Evolutionary conservation across 2,888 invertebrate genomes (phyloP), one percentile per base, ranked within the genome.

Genomic region (Ophion obscuratus): DNA sequence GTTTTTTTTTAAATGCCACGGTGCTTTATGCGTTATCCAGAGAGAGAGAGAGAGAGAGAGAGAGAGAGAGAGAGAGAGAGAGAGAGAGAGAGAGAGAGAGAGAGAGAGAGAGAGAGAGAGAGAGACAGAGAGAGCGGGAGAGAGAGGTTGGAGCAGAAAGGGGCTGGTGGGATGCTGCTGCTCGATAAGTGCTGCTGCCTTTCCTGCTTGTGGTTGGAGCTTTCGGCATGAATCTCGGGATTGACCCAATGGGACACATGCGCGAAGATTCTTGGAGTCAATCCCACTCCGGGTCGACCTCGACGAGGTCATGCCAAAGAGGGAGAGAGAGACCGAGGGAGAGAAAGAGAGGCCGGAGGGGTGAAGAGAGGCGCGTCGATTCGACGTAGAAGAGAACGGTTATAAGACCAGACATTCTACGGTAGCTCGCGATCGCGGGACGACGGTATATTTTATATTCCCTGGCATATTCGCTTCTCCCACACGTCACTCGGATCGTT

Each of bases 201-300:
- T 76, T 62, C 31, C 78, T 70, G 78, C 27, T 62, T 11, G 31
- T 68, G 59, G 75, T 74, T 44, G 59, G 64, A 59, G 47, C 61
- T 75, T 81, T 81, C 20, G 75, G 68, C 81, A 62, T 75, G 81
- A 77, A 80, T 80, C 59, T 68, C 76, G 73, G 84, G 80, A 85
- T 78, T 80, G 79, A 79, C 82, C 77, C 80, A 47, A 62, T 75
- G 76, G 78, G 87, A 85, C 82, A 86, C 88, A 88, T 88, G 88
- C 88, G 88, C 88, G 79, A 88, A 87, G 86, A 87, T 86, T 83
- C 81, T 70, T 74, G 71, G 81, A 83, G 84, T 85, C 86, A 86
- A 88, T 87, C 85, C 86, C 84, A 78, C 85, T 86, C 80, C 47
- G 59, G 57, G 24, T 67, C 82, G 86, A 84, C 84, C 84, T 87